Evolutionary conservation across 2,888 invertebrate species (phyloP), one percentile per base, ranked within the genome.

Genomic region (Melanostoma mellinum): DNA sequence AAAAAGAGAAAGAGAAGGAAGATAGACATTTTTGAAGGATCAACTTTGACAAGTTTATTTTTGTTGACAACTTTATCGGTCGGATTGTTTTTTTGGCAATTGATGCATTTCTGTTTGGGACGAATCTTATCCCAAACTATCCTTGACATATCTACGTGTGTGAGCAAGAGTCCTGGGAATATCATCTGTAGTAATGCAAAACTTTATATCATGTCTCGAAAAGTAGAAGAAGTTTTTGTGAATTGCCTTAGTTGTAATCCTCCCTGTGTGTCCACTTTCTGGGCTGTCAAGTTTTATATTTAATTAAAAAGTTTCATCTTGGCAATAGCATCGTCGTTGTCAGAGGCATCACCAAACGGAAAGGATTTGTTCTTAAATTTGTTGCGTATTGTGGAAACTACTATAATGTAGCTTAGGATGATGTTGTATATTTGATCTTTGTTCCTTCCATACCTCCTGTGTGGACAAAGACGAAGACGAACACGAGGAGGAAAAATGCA

Each of bases 301-400:
- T 84, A 84, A 84, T 84, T 84, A 84, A 84, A 84, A 84, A 84
- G 78, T 84, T 84, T 84, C 65, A 48, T 74, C 74, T 77, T 68
- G 53, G 82, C 74, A 74, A 84, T 78, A 65, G 73, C 65, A 46
- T 50, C 44, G 63, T 82, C 48, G 52, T 68, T 79, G 68, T 63
- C 61, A 68, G 55, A 48, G 63, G 44, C 52, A 46, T 74, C 56
- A 67, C 68, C 73, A 68, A 78, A 77, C 50, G 58, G 44, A 84
- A 74, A 65, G 74, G 78, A 78, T 84, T 82, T 82, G 69, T 77
- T 77, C 69, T 74, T 77, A 61, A 68, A 73, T 68, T 82, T 82
- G 77, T 77, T 82, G 77, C 77, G 58, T 73, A 73, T 77, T 73
- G 50, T 80, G 33, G 33, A 67, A 42, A 10, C 35, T 61, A 36